Base-by-base conservation (phyloP, 2,888 invertebrate genomes). In the Volucella bombylans region DNA sequence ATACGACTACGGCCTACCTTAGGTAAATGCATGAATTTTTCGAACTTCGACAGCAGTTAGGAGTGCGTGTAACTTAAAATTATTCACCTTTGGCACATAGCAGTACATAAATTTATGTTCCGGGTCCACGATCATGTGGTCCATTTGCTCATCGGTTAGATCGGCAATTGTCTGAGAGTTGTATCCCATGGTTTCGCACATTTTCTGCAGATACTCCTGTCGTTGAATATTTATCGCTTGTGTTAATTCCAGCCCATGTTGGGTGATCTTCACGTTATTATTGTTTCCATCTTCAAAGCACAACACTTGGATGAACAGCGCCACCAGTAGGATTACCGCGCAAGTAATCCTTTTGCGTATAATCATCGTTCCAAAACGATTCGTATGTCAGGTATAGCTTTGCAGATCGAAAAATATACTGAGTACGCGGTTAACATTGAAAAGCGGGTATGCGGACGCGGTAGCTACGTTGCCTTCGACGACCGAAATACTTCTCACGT, bases 31-130 rank as follows among this genome's bases (percentile, higher is more conserved):
- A 43, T 45, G 3, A 23, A 23, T 23, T 11, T 23, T 4, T 9
- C 45, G 8, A 43, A 59, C 43, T 23, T 23, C 11, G 4, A 4
- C 39, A 59, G 15, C 4, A 39, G 39, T 57, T n/a, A 11, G 12
- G n/a, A 45, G 6, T 6, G 89, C 2, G 90, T 88, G 71, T 69
- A 18, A 31, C 31, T 31, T 6, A 6, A 39, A 47, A 18, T 11
- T 52, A 77, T 93, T 93, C 93, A 96, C 96, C 94, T 98, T 98
- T 79, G 98, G 98, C 86, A 98, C 97, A 91, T 97, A 97, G 90
- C 98, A 98, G 90, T 98, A 98, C 12, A 98, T 92, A 14, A 98
- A 93, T 90, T 96, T 95, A 89, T 97, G 96, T 79, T 94, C 93
- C 88, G 96, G 96, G 90, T 98, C 97, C 18, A 98, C 95, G 85